Evolutionary conservation across 2,113 vertebrate species (phyloP).

Genomic region (Onychorhynchus coronatus): DNA sequence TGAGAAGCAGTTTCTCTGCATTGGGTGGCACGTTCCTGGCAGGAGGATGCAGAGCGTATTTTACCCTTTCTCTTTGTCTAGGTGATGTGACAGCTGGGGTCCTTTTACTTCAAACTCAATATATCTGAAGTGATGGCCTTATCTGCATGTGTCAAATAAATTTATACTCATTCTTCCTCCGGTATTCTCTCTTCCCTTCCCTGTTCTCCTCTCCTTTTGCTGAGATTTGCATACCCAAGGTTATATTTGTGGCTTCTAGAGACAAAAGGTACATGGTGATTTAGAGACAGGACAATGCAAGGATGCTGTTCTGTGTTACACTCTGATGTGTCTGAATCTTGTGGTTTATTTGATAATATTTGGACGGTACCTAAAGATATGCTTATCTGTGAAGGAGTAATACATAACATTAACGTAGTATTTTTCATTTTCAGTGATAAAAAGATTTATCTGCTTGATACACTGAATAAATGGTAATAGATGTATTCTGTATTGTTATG

Average conservation of each 20-base stretch:
- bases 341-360: not conserved
- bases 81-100: not conserved
- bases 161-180: not conserved
- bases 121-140: not conserved
- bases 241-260: not conserved
- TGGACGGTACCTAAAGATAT: not conserved
- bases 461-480: not conserved
- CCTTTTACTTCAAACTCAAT: not conserved
- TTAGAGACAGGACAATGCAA: not conserved
- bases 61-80: not conserved
- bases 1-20: not conserved
- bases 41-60: not conserved
- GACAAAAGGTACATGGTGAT: not conserved
- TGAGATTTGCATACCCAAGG: not conserved
- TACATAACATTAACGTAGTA: not conserved
- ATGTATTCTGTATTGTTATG: not conserved
- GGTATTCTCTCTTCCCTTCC: not conserved
- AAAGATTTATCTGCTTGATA: not conserved
- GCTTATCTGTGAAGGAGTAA: not conserved
- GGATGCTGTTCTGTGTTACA: not conserved
- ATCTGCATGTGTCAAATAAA: not conserved
- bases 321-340: not conserved
- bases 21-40: not conserved
- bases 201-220: not conserved
- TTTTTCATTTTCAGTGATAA: not conserved